Percentiles rank a stretch among this genome's conserved stretches.
Conservation (phyloP, 2,113 vertebrate genomes). For the human region GRCh38 chr3:156789501-156790000, state of each 20-base stretch:
- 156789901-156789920: constrained; percentile 20
- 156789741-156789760: not conserved
- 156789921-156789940: not conserved
- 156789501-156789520: too few relatives aligned
- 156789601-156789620: constrained; percentile 10
- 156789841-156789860: constrained; percentile 36
- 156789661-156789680: constrained; percentile 56
- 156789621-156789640: constrained; percentile 63
- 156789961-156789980: not conserved
- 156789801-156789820: constrained; percentile 35
- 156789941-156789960: not conserved
- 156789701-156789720: constrained; percentile 36
- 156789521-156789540: too few relatives aligned
- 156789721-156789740: not conserved
- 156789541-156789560: too few relatives aligned
- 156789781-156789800: constrained; percentile 22
- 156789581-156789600: too few relatives aligned
- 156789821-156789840: constrained; percentile 33
- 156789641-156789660: constrained; percentile 33
- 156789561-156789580: too few relatives aligned
- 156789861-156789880: constrained; percentile 20
- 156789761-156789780: not conserved
- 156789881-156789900: constrained; percentile 48
- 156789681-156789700: constrained; percentile 41
- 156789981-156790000: constrained; percentile 3